Evolutionary conservation across 2,797 vertebrate genomes (phyloP).

Genomic region (Syndactyla subalaris): DNA sequence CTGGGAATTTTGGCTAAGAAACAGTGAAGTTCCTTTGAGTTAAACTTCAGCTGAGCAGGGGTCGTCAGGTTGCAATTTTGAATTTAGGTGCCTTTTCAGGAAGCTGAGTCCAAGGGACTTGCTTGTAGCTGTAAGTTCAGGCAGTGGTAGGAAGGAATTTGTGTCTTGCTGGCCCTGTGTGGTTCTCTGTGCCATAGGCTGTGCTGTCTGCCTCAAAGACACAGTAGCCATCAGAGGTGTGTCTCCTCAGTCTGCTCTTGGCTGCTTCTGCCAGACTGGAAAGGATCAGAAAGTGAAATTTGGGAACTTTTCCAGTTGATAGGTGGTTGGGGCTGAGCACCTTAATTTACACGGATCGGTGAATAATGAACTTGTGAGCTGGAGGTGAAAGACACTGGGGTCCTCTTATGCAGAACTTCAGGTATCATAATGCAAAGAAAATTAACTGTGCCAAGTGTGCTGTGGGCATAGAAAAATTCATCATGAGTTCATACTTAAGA

Average conservation of each 20-base stretch:
- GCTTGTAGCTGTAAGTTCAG: neutral
- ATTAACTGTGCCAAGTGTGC: neutral
- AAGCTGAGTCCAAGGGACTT: neutral
- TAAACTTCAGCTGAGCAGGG: neutral
- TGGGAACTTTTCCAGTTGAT: neutral
- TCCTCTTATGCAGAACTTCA: neutral
- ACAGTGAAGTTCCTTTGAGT: neutral
- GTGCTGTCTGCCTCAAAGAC: neutral
- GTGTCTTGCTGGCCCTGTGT: neutral
- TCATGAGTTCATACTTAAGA: neutral
- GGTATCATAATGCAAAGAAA: neutral
- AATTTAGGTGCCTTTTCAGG: neutral
- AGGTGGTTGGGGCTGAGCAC: neutral
- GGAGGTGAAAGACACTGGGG: neutral
- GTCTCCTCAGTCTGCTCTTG: neutral
- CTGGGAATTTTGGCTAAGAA: neutral
- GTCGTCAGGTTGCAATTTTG: neutral
- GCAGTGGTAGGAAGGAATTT: neutral
- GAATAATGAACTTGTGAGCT: neutral
- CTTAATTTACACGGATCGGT: neutral
- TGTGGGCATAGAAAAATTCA: neutral
- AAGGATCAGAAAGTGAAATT: neutral
- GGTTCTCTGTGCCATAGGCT: neutral
- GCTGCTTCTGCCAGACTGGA: neutral
- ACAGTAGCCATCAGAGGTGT: accelerated